Percentiles rank a stretch among this genome's conserved stretches.
phyloP scores from a whole-genome alignment of 2,113 vertebrate genomes.

The Pteropus alecto region DNA sequence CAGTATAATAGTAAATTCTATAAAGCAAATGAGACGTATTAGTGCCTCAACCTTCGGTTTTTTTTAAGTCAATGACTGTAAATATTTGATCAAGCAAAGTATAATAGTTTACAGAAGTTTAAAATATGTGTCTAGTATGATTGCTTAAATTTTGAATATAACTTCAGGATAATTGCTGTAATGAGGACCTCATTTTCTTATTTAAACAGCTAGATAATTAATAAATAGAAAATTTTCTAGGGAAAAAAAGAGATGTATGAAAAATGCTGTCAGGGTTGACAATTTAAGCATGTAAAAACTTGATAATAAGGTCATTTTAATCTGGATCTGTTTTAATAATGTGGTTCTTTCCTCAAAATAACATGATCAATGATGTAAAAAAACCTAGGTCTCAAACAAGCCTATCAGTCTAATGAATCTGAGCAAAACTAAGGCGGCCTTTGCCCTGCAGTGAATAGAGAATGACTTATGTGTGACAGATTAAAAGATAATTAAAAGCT shows the following conservation, averaged over 20 bases:
- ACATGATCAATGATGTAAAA: slow-evolving; percentile 56
- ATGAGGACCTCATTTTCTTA: slow-evolving; percentile 46
- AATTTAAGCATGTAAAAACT: slow-evolving; percentile 46
- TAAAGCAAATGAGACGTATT: not conserved
- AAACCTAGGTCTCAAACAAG: slow-evolving; percentile 14
- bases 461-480: slow-evolving; percentile 57
- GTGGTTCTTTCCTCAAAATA: slow-evolving; percentile 59
- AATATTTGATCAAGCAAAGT: slow-evolving; percentile 51
- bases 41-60: not conserved
- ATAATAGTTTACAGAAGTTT: slow-evolving; percentile 13
- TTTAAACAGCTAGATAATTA: slow-evolving; percentile 46
- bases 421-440: slow-evolving; percentile 53
- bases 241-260: slow-evolving; percentile 16
- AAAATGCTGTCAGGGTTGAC: slow-evolving; percentile 19
- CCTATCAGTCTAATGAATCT: slow-evolving; percentile 54
- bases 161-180: not conserved
- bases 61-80: not conserved
- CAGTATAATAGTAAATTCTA: not conserved
- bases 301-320: slow-evolving; percentile 57
- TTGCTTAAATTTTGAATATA: slow-evolving; percentile 49
- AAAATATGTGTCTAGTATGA: slow-evolving; percentile 24
- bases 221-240: not conserved
- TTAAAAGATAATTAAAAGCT: slow-evolving; percentile 72
- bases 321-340: slow-evolving; percentile 56
- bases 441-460: slow-evolving; percentile 59